Evolutionary conservation across 1,140 invertebrate species (phyloP), one percentile per base, ranked within the genome.

Genomic region (Drosophila bocqueti): DNA sequence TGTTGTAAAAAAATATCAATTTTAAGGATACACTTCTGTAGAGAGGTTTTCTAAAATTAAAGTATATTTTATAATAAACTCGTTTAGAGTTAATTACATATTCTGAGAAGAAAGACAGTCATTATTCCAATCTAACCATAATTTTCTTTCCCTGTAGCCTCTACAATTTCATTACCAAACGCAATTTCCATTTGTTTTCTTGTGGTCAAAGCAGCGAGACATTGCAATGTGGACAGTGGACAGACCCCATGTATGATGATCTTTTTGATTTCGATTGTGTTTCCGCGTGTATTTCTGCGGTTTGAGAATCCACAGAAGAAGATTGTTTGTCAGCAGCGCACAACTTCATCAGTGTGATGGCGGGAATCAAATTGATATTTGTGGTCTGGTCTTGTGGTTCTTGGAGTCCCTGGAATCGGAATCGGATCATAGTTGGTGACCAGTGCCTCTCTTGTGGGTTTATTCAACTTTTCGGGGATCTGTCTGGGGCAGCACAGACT

Each of bases 361-460:
- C 49, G 78, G 81, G 75, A 85, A 85, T 90, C 73, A 90, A 90
- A 90, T 90, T 90, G 79, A 90, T 90, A 90, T 90, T 90, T 90
- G 85, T 72, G 85, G 85, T 69, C 54, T n/a, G 52, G 36, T 15
- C 16, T 58, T 81, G 82, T 74, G 82, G 82, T 15, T 64, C 65
- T 47, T 50, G 66, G 66, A 57, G 73, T 57, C 67, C 38, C 38
- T n/a, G 24, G 7, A 49, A 50, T 52, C 7, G 34, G 15, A 24
- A 58, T 61, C 38, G 54, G 54, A 59, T 43, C 62, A 24, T n/a
- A 43, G 54, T 24, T 55, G 34, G n/a, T 18, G 34, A 38, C 63
- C 64, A 45, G 11, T 16, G 38, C 10, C 13, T n/a, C 11, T 7
- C 29, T 8, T 8, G 43, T 65, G 24, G 60, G 77, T 64, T 71